Evolutionary conservation across 92 coral and sea anemone genomes (phyloP), one percentile per base, ranked within the genome.

Genomic region (Galaxea fascicularis): DNA sequence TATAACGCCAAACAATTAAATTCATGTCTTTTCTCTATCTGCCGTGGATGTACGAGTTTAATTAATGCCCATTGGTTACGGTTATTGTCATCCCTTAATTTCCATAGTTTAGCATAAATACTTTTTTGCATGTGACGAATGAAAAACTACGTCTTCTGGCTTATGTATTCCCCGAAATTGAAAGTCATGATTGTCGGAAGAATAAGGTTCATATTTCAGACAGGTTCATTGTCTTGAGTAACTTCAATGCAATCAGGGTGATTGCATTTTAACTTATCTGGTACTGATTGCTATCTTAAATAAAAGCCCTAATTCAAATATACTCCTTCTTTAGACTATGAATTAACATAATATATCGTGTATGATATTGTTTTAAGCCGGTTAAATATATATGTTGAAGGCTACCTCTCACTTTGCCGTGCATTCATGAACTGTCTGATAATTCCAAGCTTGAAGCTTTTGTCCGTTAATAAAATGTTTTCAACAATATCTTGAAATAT

Each of bases 41-140:
- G 17, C 16, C 28, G 45, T 65, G 17, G 84, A 49, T 14, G 27
- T 35, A 28, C 75, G 3, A 31, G 65, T 30, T 79, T 66, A 79
- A 67, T 66, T 66, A 35, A 69, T 78, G 71, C 44, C 41, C 51
- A 20, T 30, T 24, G 47, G 75, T 79, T 66, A 66, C 75, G 84
- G 65, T 71, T 10, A 70, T 70, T 66, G 59, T 49, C 30, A n/a
- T 4, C 41, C 41, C 51, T 51, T 65, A 22, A 79, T 79, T 31
- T 79, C 49, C 84, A 79, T 79, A 66, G n/a, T 29, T 79, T 79
- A 15, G 60, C 31, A 20, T 67, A 71, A 11, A 24, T 30, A 16
- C 26, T 35, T 14, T 29, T 30, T 15, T 12, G 30, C 56, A 49
- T 49, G 56, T 10, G 20, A 56, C 62, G 18, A 56, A 56, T 56